phyloP scores from a whole-genome alignment of 2,888 invertebrate genomes.

The Sarcophaga carnaria region DNA sequence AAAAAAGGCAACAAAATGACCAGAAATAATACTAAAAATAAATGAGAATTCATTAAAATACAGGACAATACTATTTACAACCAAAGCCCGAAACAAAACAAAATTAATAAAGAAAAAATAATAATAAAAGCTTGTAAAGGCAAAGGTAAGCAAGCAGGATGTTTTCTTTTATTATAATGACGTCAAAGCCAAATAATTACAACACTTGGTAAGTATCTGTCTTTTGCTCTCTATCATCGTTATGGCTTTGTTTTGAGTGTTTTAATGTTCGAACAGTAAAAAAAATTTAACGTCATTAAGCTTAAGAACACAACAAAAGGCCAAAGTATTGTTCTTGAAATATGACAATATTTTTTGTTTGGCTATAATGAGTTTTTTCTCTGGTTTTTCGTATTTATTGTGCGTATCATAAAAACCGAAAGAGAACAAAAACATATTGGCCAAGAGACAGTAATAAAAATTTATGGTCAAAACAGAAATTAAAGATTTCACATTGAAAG shows the following conservation, averaged over 20 bases:
- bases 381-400: neutral
- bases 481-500: neutral
- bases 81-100: too few relatives aligned
- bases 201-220: neutral
- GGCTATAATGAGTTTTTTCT: neutral
- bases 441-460: neutral
- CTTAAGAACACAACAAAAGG: constrained; percentile 23
- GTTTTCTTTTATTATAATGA: constrained; percentile 19
- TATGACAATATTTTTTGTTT: neutral
- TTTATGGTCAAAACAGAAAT: neutral
- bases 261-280: neutral
- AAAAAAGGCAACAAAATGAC: neutral
- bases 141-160: neutral
- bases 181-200: constrained; percentile 34
- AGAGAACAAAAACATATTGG: neutral
- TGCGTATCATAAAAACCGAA: too few relatives aligned
- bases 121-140: neutral
- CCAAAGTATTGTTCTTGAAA: neutral
- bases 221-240: too few relatives aligned
- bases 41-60: constrained; percentile 25
- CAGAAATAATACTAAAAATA: neutral
- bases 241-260: neutral
- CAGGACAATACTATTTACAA: neutral
- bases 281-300: constrained; percentile 16
- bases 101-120: constrained; percentile 40